phyloP scores from a whole-genome alignment of 2,888 invertebrate species.

The Xiphydria camelus region DNA sequence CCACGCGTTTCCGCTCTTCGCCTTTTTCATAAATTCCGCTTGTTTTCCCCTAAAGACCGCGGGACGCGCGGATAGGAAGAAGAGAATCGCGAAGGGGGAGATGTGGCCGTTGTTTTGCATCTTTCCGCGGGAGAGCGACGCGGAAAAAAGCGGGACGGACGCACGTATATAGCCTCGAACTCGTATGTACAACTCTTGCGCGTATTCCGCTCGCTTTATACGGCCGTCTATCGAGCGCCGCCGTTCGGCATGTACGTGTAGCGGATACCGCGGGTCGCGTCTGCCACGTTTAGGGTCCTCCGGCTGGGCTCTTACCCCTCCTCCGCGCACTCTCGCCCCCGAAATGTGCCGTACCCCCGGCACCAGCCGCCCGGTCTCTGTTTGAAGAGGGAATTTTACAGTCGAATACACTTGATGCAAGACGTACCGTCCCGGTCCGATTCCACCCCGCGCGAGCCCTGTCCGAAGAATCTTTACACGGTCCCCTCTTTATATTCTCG shows the following conservation, averaged over 20 bases:
- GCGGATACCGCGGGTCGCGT: too few relatives aligned
- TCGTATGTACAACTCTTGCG: too few relatives aligned
- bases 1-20: neutral
- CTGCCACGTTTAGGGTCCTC: neutral
- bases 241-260: conserved; percentile 40
- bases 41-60: neutral
- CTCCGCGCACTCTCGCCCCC: conserved; percentile 19
- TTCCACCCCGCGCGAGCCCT: conserved; percentile 24
- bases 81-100: too few relatives aligned
- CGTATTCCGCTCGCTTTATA: too few relatives aligned
- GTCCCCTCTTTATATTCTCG: neutral
- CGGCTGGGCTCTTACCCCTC: neutral
- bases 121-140: neutral
- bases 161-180: neutral
- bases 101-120: too few relatives aligned
- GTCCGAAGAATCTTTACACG: neutral
- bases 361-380: conserved; percentile 40
- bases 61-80: neutral
- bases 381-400: conserved; percentile 56
- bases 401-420: conserved; percentile 52
- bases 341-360: conserved; percentile 30
- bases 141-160: neutral
- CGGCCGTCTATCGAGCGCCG: conserved; percentile 42
- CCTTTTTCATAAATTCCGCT: neutral
- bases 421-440: conserved; percentile 37